Evolutionary conservation across 1,140 invertebrate species (phyloP), one percentile per base, ranked within the genome.

Genomic region (Oryzaephilus surinamensis): DNA sequence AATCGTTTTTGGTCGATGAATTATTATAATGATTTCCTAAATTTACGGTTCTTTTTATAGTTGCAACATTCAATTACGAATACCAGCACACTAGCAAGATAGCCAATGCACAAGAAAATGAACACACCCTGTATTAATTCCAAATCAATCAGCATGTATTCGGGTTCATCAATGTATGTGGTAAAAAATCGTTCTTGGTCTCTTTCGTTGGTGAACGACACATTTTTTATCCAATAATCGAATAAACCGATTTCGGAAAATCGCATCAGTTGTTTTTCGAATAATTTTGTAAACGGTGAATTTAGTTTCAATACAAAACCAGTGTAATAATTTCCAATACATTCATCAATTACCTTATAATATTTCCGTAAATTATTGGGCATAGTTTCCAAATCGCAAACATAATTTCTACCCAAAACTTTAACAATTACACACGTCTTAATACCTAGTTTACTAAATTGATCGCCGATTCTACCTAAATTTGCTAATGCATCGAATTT

Each of bases 161-260:
- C n/a, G n/a, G n/a, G n/a, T n/a, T n/a, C n/a, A n/a, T n/a, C n/a
- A n/a, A n/a, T n/a, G n/a, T n/a, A n/a, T n/a, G n/a, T n/a, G n/a
- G n/a, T n/a, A n/a, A n/a, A n/a, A n/a, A n/a, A n/a, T n/a, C n/a
- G n/a, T n/a, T 36, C 14, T 26, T 38, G 36, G 14, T 38, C n/a
- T 10, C 18, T 4, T 6, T 38, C 17, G n/a, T 21, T 15, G 5
- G 28, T 30, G 11, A 21, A 38, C 12, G 36, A 30, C 1, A 14
- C 21, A 31, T 38, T 38, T 19, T 6, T 38, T 10, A 38, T 15
- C 42, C 42, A 44, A 24, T 32, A 44, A 11, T 33, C 11, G 2
- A 39, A 8, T 13, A 44, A 23, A 10, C 36, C 42, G 24, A 26
- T 12, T 33, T 44, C 42, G 8, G 21, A 8, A 19, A 39, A 39